phyloP scores from a whole-genome alignment of 2,888 invertebrate genomes.

The Cerceris ruficornis region DNA sequence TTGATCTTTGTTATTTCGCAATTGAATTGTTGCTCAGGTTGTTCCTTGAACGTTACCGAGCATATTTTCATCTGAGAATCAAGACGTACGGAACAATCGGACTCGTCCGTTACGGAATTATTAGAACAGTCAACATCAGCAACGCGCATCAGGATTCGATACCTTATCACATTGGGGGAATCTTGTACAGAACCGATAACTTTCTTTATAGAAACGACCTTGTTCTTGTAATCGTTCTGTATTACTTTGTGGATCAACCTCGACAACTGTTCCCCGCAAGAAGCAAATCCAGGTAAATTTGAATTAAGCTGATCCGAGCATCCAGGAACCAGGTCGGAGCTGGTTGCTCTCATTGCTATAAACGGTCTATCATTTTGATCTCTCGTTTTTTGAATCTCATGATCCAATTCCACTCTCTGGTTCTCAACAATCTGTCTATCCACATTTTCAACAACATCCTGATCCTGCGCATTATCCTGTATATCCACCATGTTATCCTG shows the following conservation, averaged over 20 bases:
- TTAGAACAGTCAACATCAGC: slow-evolving; percentile 76
- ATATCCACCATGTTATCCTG: slow-evolving; percentile 54
- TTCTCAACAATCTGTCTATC: slow-evolving; percentile 66
- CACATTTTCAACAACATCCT: slow-evolving; percentile 64
- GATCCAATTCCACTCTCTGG: slow-evolving; percentile 70
- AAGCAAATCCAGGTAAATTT: slow-evolving; percentile 72
- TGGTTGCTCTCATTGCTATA: slow-evolving; percentile 73
- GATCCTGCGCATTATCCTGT: slow-evolving; percentile 58
- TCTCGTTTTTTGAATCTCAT: slow-evolving; percentile 71
- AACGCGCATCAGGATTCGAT: slow-evolving; percentile 73
- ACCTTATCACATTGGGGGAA: slow-evolving; percentile 72
- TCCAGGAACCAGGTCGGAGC: slow-evolving; percentile 75
- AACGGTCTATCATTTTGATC: slow-evolving; percentile 76
- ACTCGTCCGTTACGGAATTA: slow-evolving; percentile 65
- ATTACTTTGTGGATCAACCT: slow-evolving; percentile 73
- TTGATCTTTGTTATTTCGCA: slow-evolving; percentile 75
- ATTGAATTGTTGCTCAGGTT: slow-evolving; percentile 71
- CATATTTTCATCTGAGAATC: slow-evolving; percentile 71
- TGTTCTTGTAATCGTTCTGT: slow-evolving; percentile 74
- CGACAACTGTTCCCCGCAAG: slow-evolving; percentile 72
- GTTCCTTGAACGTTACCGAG: slow-evolving; percentile 74
- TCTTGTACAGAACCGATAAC: slow-evolving; percentile 76
- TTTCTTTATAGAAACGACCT: slow-evolving; percentile 70
- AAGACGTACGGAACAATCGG: slow-evolving; percentile 71
- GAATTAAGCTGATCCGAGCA: slow-evolving; percentile 79